Evolutionary conservation across 2,888 invertebrate species (phyloP).

Genomic region (Melangyna quadrimaculata): DNA sequence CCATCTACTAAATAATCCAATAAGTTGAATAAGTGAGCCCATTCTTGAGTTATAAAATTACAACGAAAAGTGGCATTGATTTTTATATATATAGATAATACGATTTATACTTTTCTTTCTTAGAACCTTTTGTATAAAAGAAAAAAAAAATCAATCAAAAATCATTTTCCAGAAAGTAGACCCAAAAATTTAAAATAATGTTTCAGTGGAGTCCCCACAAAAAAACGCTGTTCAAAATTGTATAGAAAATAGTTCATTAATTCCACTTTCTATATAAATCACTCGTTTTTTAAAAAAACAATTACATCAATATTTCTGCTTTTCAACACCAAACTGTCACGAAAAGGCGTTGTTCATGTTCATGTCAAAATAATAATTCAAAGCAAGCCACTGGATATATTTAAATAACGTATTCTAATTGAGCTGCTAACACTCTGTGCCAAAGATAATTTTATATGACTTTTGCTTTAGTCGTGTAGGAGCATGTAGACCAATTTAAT

Average conservation of each 20-base stretch:
- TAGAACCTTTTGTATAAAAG: too few species aligned
- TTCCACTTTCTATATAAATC: neutral
- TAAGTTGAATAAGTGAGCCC: too few species aligned
- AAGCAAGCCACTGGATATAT: neutral
- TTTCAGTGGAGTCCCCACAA: too few species aligned
- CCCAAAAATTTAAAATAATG: too few species aligned
- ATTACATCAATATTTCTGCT: neutral
- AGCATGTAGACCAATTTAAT: neutral
- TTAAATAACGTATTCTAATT: conserved; percentile 34
- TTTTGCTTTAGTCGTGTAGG: neutral
- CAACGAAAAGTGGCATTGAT: too few species aligned
- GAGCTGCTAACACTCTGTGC: conserved; percentile 28
- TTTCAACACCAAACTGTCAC: neutral
- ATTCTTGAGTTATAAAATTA: too few species aligned
- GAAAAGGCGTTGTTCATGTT: conserved; percentile 7
- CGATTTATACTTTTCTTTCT: too few species aligned
- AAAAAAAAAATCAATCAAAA: too few species aligned
- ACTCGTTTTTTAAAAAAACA: neutral
- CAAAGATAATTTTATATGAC: neutral
- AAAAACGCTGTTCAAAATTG: too few species aligned
- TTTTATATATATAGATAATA: too few species aligned
- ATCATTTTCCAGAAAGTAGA: too few species aligned
- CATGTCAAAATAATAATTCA: neutral
- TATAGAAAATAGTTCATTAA: neutral
- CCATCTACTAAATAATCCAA: too few species aligned